Evolutionary conservation across 2,113 vertebrate genomes (phyloP), one percentile per base, ranked within the genome.

Genomic region (Enhydra lutris): DNA sequence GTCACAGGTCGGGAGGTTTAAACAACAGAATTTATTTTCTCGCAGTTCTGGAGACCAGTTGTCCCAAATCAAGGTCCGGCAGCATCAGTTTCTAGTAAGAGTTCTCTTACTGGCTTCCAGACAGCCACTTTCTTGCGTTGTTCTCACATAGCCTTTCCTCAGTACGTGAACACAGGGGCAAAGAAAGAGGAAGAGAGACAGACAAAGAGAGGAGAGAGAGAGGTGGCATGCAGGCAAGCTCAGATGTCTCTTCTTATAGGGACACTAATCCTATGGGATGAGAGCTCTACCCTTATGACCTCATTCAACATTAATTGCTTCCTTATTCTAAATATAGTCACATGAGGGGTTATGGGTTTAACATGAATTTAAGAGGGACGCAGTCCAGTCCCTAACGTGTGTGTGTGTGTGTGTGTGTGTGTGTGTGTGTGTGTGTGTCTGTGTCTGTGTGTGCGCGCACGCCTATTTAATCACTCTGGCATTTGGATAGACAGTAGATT

Each of bases 291-390:
- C 81, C 26, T 59, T 78, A 89, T 89, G 69, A 86, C 47, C 36
- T 93, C 67, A 93, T 63, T 91, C 82, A 87, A 85, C 42, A 14
- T 83, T 96, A 89, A 52, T 87, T 83, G 24, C 65, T 93, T 97
- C 52, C 55, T 94, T 85, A 26, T 63, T 89, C 42, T 86, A 63
- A 84, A 91, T 84, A 63, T 20, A 74, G 47, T 45, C 31, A 76
- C 15, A n/a, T 34, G 95, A 26, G 45, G n/a, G 61, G 18, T 85
- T 97, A 85, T 20, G 63, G 55, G n/a, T 79, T 86, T 94, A 92
- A 61, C 34, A 69, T 84, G 11, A 67, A 83, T 86, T 52, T 59
- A 26, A 65, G 20, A 29, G 34, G 42, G 17, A 63, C 88, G 84
- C 4, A 82, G 29, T 79, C 83, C n/a, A 84, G n/a, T 91, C 69